Percentiles rank a stretch among this genome's conserved stretches.
These are phyloP conservation scores for Julus scanicus DNA, from an alignment of 2,888 invertebrate genomes.

Conservation along the genomic window DNA sequence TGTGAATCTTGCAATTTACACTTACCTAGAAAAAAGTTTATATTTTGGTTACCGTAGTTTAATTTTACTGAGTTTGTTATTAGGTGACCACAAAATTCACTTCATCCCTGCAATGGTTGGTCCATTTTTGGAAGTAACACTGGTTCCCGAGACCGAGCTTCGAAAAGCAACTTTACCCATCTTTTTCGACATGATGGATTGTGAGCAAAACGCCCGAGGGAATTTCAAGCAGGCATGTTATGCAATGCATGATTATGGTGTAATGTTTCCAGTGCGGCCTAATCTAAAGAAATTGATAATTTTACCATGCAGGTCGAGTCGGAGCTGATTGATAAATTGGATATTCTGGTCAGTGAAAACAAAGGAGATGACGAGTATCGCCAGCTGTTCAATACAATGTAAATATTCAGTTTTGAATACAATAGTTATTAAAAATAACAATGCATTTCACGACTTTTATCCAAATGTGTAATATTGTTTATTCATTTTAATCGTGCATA, in stretches of 20 bases:
- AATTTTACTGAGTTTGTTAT: too few relatives aligned
- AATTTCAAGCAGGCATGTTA: conserved; percentile 78
- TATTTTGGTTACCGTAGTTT: not conserved
- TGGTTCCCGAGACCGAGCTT: conserved; percentile 86
- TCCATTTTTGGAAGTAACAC: conserved; percentile 90
- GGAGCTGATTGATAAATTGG: conserved; percentile 92
- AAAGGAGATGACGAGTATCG: conserved; percentile 94
- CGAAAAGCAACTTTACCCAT: conserved; percentile 90
- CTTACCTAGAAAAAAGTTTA: not conserved
- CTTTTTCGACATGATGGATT: conserved; percentile 95
- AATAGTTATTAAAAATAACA: not conserved
- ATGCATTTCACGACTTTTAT: not conserved
- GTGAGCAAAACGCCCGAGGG: conserved; percentile 83
- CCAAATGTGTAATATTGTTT: not conserved
- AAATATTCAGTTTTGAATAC: conserved; percentile 70
- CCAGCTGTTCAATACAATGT: conserved; percentile 95
- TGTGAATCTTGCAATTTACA: not conserved
- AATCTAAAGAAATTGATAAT: not conserved
- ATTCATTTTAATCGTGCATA: not conserved
- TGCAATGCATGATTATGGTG: not conserved
- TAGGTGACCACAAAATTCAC: conserved; percentile 84
- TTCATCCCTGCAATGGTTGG: conserved; percentile 94
- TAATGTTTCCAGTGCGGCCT: too few relatives aligned
- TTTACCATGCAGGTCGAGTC: conserved; percentile 77
- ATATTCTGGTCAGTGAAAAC: conserved; percentile 90